Evolutionary conservation across 2,113 vertebrate genomes (phyloP).

Genomic region (Boulengeromyrus knoepffleri): DNA sequence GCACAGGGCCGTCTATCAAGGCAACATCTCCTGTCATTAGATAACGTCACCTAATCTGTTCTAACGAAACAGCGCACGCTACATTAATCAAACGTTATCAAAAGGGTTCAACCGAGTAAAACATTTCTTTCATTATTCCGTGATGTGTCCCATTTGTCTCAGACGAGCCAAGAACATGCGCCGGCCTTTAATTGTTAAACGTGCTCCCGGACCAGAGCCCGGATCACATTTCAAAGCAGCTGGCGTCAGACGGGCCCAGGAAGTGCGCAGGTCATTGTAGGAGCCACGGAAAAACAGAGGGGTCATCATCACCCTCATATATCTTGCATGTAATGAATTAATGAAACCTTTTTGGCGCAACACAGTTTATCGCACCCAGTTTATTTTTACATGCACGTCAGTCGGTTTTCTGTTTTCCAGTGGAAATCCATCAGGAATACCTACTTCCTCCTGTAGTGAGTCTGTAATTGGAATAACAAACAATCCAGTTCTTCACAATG

Average conservation of each 20-base stretch:
- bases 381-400: not conserved
- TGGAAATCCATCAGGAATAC: not conserved
- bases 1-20: conserved; percentile 5
- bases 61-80: not conserved
- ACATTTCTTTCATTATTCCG: not conserved
- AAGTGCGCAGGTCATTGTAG: not conserved
- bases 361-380: not conserved
- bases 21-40: not conserved
- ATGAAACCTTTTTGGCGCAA: not conserved
- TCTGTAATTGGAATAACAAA: not conserved
- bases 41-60: conserved; percentile 3
- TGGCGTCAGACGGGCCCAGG: not conserved
- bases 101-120: not conserved
- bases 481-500: not conserved
- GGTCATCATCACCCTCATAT: not conserved
- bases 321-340: not conserved
- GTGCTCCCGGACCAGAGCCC: not conserved
- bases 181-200: conserved; percentile 3
- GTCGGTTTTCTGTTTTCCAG: not conserved
- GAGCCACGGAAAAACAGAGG: not conserved
- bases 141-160: conserved; percentile 8
- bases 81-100: conserved; percentile 1
- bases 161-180: not conserved
- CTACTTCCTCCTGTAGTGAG: not conserved
- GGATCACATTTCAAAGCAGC: not conserved